phyloP scores from a whole-genome alignment of 2,888 invertebrate species.

The Eristalis intricaria region DNA sequence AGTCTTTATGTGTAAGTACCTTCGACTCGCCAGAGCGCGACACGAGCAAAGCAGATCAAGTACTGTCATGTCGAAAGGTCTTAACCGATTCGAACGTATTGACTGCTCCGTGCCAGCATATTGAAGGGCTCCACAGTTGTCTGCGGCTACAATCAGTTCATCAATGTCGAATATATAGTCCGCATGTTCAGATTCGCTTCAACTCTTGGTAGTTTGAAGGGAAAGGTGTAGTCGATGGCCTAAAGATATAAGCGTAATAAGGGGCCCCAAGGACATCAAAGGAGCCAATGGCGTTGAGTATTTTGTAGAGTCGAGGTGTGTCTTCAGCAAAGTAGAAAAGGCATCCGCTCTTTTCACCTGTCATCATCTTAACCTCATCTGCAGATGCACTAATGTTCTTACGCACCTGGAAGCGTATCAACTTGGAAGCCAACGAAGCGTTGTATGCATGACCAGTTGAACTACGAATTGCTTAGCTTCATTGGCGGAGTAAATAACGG shows the following conservation, averaged over 20 bases:
- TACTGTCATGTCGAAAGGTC: slow-evolving; percentile 90
- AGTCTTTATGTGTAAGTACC: too few relatives aligned
- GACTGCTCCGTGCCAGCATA: slow-evolving; percentile 85
- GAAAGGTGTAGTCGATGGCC: too few relatives aligned
- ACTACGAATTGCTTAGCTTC: slow-evolving; percentile 99
- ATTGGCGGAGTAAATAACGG: slow-evolving; percentile 96
- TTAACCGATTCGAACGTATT: slow-evolving; percentile 99
- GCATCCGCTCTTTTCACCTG: slow-evolving; percentile 95
- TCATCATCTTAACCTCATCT: slow-evolving; percentile 98
- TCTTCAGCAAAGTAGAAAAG: slow-evolving; percentile 98
- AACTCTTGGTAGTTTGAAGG: slow-evolving; percentile 98
- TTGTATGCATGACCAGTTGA: slow-evolving; percentile 97
- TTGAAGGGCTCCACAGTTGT: slow-evolving; percentile 92
- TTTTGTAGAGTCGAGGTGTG: slow-evolving; percentile 98
- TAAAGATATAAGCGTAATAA: too few relatives aligned
- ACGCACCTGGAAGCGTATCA: slow-evolving; percentile 93
- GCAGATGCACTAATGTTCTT: slow-evolving; percentile 99
- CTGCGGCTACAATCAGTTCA: slow-evolving; percentile 96
- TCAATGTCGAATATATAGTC: slow-evolving; percentile 98
- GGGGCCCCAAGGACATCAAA: slow-evolving; percentile 78
- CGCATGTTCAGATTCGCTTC: slow-evolving; percentile 99
- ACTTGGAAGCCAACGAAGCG: too few relatives aligned
- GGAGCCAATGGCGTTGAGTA: slow-evolving; percentile 92
- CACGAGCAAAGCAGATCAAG: slow-evolving; percentile 4
- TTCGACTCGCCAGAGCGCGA: too few relatives aligned